Conservation (phyloP, 2,113 vertebrate genomes). For the Azemiops feae region DNA sequence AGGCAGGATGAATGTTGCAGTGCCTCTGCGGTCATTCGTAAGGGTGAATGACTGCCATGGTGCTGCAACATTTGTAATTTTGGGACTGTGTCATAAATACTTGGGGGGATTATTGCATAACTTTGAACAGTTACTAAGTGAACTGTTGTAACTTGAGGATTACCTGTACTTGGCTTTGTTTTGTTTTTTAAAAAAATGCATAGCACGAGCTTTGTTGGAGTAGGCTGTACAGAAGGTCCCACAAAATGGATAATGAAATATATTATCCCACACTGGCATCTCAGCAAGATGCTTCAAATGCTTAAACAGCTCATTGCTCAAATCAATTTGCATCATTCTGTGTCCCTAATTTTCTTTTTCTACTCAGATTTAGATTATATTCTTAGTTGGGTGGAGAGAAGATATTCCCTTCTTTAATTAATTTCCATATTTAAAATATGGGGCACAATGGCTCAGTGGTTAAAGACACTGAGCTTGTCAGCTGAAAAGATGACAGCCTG, state of each 20-base stretch:
- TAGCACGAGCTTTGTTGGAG: neutral
- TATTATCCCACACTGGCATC: neutral
- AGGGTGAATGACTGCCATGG: too few species aligned
- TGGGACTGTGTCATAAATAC: too few species aligned
- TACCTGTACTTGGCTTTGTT: neutral
- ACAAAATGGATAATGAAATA: neutral
- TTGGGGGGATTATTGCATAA: too few species aligned
- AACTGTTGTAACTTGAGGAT: too few species aligned
- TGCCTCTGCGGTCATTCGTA: too few species aligned
- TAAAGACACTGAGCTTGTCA: too few species aligned
- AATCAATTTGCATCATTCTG: neutral
- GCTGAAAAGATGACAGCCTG: too few species aligned
- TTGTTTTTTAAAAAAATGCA: neutral
- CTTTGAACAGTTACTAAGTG: too few species aligned
- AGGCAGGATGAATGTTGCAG: too few species aligned
- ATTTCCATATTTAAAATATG: neutral
- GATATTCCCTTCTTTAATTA: neutral
- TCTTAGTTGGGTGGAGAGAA: neutral
- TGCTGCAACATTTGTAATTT: too few species aligned
- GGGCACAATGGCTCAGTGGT: too few species aligned
- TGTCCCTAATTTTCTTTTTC: neutral
- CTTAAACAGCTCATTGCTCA: neutral
- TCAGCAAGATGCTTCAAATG: neutral
- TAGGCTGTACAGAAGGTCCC: neutral
- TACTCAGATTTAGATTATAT: neutral